A percentile compares a stretch with the other conserved stretches of the same genome.
phyloP scores from a whole-genome alignment of 2,113 vertebrate genomes.

The Cebidichthys violaceus region DNA sequence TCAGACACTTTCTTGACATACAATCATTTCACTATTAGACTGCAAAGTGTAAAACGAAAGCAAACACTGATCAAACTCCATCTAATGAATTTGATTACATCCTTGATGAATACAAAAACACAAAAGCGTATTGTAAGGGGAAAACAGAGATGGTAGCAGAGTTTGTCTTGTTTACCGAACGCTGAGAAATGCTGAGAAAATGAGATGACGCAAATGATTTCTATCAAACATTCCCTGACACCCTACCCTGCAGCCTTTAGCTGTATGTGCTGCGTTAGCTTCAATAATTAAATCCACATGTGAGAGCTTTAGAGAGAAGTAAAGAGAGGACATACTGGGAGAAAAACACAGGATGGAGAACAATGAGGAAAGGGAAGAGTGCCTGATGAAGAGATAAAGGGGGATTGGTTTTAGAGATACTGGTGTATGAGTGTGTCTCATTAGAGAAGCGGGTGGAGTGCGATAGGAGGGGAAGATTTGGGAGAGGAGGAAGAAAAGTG shows the following conservation, averaged over 20 bases:
- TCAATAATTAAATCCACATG: constrained; percentile 78
- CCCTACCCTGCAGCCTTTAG: constrained; percentile 54
- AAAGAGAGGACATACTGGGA: constrained; percentile 37
- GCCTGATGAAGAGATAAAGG: constrained; percentile 64
- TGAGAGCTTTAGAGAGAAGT: constrained; percentile 50
- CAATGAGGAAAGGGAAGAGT: constrained; percentile 47
- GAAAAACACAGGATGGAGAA: constrained; percentile 46
- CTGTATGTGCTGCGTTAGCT: constrained; percentile 66
- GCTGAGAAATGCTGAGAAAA: constrained; percentile 40
- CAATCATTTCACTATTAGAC: not conserved
- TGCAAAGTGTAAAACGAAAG: not conserved
- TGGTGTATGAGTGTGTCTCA: constrained; percentile 62
- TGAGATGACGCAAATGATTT: constrained; percentile 43
- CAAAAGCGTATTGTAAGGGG: not conserved
- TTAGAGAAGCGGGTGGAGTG: constrained; percentile 52
- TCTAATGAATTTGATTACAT: not conserved
- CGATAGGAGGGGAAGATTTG: constrained; percentile 31
- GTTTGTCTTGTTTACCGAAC: constrained; percentile 48
- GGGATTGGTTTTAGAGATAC: constrained; percentile 52
- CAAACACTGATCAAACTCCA: constrained; percentile 5
- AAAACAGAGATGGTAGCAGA: constrained; percentile 13
- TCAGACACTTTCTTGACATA: constrained; percentile 8
- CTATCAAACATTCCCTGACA: constrained; percentile 54
- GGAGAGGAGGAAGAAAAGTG: constrained; percentile 37
- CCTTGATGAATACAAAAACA: constrained; percentile 8